Conservation (phyloP, 2,797 vertebrate genomes). For the Falco peregrinus region DNA sequence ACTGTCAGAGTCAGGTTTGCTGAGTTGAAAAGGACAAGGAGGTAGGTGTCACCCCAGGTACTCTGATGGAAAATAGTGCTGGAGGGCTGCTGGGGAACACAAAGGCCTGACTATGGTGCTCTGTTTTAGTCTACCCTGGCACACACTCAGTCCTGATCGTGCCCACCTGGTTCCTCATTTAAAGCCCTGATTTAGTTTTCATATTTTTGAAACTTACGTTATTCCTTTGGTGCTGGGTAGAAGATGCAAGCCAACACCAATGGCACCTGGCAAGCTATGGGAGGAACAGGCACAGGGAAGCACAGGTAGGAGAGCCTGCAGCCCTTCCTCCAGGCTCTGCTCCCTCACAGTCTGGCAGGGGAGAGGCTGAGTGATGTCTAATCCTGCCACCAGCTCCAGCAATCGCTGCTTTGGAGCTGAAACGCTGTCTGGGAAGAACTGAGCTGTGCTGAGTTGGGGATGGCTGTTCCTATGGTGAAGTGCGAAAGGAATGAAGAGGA, state of each 20-base stretch:
- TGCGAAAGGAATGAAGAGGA: not conserved
- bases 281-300: not conserved
- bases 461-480: not conserved
- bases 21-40: not conserved
- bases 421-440: not conserved
- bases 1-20: not conserved
- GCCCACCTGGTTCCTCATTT: not conserved
- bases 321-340: not conserved
- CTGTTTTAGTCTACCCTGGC: not conserved
- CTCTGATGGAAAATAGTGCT: not conserved
- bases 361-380: not conserved
- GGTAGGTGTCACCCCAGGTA: not conserved
- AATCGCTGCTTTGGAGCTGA: not conserved
- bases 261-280: not conserved
- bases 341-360: rapidly evolving
- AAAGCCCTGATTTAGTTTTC: not conserved
- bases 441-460: not conserved
- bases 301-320: not conserved
- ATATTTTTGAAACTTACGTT: not conserved
- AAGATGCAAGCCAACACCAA: not conserved
- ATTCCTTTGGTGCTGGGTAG: not conserved
- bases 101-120: not conserved
- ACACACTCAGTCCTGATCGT: not conserved
- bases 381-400: not conserved
- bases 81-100: not conserved